A percentile compares a stretch with the other conserved stretches of the same genome.
phyloP scores from a whole-genome alignment of 1,140 invertebrate species.

The Bombyx mandarina region DNA sequence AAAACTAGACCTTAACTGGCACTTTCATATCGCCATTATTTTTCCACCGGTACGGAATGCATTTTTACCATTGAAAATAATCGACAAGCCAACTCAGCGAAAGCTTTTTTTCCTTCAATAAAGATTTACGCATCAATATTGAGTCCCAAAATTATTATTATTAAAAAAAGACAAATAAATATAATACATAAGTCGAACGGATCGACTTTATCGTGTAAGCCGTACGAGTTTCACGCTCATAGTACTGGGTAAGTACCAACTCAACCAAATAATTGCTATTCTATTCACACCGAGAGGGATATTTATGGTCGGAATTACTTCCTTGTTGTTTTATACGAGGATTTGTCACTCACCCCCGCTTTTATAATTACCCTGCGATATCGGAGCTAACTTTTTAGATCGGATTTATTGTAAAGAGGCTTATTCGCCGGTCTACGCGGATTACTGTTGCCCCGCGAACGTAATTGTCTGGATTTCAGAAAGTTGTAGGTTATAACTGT shows the following conservation, averaged over 20 bases:
- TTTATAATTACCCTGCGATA: slow-evolving; percentile 64
- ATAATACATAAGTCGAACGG: too few relatives aligned
- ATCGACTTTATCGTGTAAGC: too few relatives aligned
- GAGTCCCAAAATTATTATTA: too few relatives aligned
- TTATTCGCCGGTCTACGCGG: slow-evolving; percentile 28
- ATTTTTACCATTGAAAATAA: too few relatives aligned
- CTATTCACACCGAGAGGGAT: slow-evolving; percentile 66
- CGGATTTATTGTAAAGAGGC: slow-evolving; percentile 47
- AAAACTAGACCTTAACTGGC: too few relatives aligned
- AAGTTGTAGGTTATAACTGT: slow-evolving; percentile 17
- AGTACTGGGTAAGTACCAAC: slow-evolving; percentile 31
- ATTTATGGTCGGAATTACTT: slow-evolving; percentile 70
- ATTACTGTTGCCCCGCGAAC: slow-evolving; percentile 36
- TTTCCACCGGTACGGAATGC: too few relatives aligned
- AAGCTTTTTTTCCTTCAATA: too few relatives aligned
- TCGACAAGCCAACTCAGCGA: too few relatives aligned
- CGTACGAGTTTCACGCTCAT: too few relatives aligned
- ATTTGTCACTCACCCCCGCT: slow-evolving; percentile 61
- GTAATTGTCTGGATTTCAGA: slow-evolving; percentile 40
- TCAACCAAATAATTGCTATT: slow-evolving; percentile 71
- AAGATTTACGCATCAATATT: too few relatives aligned
- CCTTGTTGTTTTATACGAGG: slow-evolving; percentile 72
- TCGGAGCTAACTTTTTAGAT: slow-evolving; percentile 61
- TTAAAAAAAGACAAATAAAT: too few relatives aligned
- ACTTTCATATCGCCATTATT: too few relatives aligned